Percentiles rank a stretch among this genome's conserved stretches.
Evolutionary conservation across 53 echinoderm and acorn worm species (phyloP).

Genomic region (Holothuria leucospilota): DNA sequence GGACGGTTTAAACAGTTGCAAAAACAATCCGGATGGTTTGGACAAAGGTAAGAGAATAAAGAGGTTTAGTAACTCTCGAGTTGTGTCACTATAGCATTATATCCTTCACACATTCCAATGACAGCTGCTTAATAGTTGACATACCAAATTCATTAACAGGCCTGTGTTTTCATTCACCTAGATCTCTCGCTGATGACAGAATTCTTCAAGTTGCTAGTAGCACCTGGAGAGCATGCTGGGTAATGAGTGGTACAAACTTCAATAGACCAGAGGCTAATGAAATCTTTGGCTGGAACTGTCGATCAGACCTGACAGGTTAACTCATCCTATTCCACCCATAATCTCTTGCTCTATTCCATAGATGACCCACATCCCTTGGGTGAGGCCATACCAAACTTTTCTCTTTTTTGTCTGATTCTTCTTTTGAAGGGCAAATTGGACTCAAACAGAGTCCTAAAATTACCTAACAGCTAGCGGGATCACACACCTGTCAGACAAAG

Average conservation of each 20-base stretch:
- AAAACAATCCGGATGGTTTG: conserved; percentile 11
- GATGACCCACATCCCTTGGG: conserved; percentile 5
- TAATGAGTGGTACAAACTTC: not conserved
- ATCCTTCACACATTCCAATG: conserved; percentile 13
- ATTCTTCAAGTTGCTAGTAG: not conserved
- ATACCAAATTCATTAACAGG: conserved; percentile 33
- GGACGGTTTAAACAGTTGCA: conserved; percentile 19
- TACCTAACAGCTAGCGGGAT: conserved; percentile 4
- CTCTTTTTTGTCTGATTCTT: not conserved
- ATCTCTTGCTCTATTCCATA: conserved; percentile 1
- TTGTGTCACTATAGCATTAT: too few species aligned
- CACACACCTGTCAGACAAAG: conserved; percentile 35
- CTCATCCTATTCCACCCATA: conserved; percentile 12
- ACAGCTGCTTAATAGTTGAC: conserved; percentile 46
- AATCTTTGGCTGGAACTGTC: not conserved
- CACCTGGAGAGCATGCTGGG: conserved; percentile 13
- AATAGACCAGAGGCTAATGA: not conserved
- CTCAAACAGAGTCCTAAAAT: conserved; percentile 38
- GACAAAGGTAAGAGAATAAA: too few species aligned
- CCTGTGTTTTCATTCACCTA: conserved; percentile 32
- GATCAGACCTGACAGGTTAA: conserved; percentile 5
- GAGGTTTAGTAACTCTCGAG: too few species aligned
- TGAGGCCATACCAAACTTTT: not conserved
- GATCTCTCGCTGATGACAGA: conserved; percentile 8
- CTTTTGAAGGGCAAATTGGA: conserved; percentile 27